These are phyloP conservation scores for Hemichromis elongatus DNA, from an alignment of 2,113 vertebrate genomes.

Conservation along the genomic window DNA sequence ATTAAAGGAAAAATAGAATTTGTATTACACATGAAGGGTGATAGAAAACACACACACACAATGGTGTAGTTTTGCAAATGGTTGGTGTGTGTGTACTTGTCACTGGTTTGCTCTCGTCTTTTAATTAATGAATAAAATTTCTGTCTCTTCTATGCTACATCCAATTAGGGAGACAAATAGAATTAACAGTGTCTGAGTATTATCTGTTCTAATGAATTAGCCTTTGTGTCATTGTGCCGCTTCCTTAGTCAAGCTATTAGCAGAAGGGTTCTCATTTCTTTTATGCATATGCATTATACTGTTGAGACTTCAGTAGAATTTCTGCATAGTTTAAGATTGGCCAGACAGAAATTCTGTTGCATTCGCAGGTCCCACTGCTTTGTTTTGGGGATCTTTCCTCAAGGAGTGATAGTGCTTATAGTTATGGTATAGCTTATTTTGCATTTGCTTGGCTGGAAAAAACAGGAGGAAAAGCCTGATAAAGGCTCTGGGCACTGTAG, in stretches of 20 bases:
- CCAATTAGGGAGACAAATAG: slow-evolving; percentile 70
- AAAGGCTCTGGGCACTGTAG: slow-evolving; percentile 32
- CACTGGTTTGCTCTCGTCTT: slow-evolving; percentile 59
- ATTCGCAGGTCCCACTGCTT: slow-evolving; percentile 17
- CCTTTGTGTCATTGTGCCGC: slow-evolving; percentile 60
- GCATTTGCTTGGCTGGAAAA: slow-evolving; percentile 28
- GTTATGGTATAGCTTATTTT: slow-evolving; percentile 54
- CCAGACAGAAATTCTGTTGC: background rate
- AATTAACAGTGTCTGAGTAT: slow-evolving; percentile 71
- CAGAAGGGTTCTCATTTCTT: slow-evolving; percentile 37
- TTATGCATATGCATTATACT: slow-evolving; percentile 34
- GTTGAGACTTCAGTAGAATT: slow-evolving; percentile 18
- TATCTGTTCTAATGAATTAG: slow-evolving; percentile 72
- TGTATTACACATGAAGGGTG: slow-evolving; percentile 36
- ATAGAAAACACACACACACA: background rate
- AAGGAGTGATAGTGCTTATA: slow-evolving; percentile 36
- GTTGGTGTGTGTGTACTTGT: slow-evolving; percentile 14
- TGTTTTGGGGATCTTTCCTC: slow-evolving; percentile 46
- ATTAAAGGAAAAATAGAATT: slow-evolving; percentile 21
- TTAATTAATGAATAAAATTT: slow-evolving; percentile 72
- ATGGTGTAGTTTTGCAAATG: slow-evolving; percentile 24
- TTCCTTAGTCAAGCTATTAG: slow-evolving; percentile 51
- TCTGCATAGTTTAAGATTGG: slow-evolving; percentile 25
- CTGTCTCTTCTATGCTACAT: slow-evolving; percentile 61
- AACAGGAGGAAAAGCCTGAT: slow-evolving; percentile 8